Percentiles rank a stretch among this genome's conserved stretches.
Evolutionary conservation across 2,797 vertebrate species (phyloP).

Genomic region (Picus viridis): DNA sequence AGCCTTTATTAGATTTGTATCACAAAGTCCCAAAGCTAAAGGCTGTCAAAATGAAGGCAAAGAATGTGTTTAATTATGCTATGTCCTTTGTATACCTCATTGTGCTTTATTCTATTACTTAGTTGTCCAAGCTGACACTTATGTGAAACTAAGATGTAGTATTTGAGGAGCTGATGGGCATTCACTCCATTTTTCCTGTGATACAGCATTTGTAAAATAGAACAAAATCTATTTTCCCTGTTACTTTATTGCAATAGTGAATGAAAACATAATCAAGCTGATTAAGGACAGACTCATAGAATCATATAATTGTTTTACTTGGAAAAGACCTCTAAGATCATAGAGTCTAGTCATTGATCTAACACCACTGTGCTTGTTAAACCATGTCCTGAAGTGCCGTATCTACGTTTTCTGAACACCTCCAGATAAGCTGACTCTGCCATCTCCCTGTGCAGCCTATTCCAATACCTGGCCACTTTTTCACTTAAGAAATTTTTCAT

Average conservation of each 20-base stretch:
- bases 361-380: too few species aligned
- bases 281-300: background rate
- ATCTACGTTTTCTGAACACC: too few species aligned
- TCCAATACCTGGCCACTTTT: too few species aligned
- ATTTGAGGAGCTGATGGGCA: background rate
- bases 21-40: background rate
- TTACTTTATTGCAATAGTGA: background rate
- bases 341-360: too few species aligned
- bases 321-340: too few species aligned
- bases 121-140: background rate
- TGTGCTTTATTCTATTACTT: background rate
- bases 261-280: background rate
- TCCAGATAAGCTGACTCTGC: too few species aligned
- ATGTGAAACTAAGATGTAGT: background rate
- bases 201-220: background rate
- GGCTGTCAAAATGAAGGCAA: background rate
- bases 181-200: background rate
- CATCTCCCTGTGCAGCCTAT: too few species aligned
- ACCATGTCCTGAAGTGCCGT: too few species aligned
- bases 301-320: too few species aligned
- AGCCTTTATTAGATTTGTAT: slow-evolving; percentile 1
- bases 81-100: background rate
- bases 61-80: background rate
- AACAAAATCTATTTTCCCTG: background rate
- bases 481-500: too few species aligned